Conservation (phyloP, 2,113 vertebrate species). For the Tragulus kanchil region DNA sequence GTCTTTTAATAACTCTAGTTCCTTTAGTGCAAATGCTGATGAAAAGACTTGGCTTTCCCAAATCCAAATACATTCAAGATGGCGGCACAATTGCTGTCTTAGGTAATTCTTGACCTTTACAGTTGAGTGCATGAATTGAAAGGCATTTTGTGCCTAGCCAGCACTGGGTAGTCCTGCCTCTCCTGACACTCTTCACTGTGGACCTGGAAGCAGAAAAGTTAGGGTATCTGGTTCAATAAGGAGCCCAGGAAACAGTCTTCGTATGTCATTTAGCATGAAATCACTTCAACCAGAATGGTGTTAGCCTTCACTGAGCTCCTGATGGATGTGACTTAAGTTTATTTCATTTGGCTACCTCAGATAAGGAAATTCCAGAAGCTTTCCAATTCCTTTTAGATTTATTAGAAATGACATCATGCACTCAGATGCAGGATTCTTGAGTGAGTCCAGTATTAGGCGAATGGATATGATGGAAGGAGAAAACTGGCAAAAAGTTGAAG, state of each 20-base stretch:
- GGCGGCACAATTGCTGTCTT: background rate
- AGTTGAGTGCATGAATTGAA: background rate
- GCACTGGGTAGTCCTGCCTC: background rate
- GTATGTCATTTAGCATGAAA: conserved; percentile 44
- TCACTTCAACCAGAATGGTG: conserved; percentile 53
- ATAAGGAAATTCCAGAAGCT: conserved; percentile 72
- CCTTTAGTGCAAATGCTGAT: background rate
- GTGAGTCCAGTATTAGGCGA: conserved; percentile 32
- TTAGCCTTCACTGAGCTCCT: conserved; percentile 50
- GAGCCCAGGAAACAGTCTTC: conserved; percentile 28
- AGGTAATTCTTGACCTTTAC: background rate
- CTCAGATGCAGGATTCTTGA: conserved; percentile 19
- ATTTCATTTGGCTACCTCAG: conserved; percentile 67
- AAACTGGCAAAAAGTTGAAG: conserved; percentile 43
- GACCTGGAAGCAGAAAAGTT: conserved; percentile 9
- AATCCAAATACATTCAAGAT: background rate
- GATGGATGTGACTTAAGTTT: conserved; percentile 55
- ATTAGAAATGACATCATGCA: conserved; percentile 67
- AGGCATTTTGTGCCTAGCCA: background rate
- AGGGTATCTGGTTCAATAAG: conserved; percentile 23
- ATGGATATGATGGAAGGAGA: conserved; percentile 47
- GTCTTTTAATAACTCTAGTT: background rate
- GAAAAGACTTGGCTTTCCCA: conserved; percentile 13
- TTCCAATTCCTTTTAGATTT: conserved; percentile 66
- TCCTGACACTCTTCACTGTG: background rate